A percentile compares a stretch with the other conserved stretches of the same genome.
These are phyloP conservation scores for Tauraco hartlaubi DNA, from an alignment of 2,797 vertebrate species.

Conservation along the genomic window DNA sequence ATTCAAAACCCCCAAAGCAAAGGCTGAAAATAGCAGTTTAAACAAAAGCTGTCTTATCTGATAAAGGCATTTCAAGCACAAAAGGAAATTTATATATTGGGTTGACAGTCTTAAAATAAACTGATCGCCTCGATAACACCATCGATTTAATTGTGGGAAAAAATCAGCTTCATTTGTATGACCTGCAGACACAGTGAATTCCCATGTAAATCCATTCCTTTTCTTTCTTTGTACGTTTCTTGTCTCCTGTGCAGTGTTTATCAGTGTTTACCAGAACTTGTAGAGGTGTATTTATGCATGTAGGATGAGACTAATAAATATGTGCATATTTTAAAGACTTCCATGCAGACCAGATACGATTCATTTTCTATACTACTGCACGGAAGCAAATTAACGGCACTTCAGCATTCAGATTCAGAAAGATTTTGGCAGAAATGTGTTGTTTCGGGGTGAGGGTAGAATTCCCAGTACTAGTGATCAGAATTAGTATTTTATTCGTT, in stretches of 20 bases:
- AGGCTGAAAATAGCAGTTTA: constrained; percentile 83
- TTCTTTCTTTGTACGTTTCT: constrained; percentile 65
- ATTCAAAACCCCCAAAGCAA: constrained; percentile 79
- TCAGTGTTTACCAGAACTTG: constrained; percentile 52
- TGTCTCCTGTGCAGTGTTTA: constrained; percentile 48
- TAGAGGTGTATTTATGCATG: constrained; percentile 51
- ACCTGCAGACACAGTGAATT: constrained; percentile 74
- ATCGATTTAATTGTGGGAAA: constrained; percentile 82
- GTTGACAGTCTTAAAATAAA: constrained; percentile 81
- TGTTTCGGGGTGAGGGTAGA: background rate
- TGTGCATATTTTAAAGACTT: constrained; percentile 57
- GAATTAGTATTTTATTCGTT: background rate
- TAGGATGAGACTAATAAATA: constrained; percentile 56
- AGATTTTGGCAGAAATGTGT: background rate
- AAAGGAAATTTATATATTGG: constrained; percentile 81
- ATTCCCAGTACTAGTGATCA: background rate
- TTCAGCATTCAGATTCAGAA: background rate
- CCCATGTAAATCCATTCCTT: constrained; percentile 67
- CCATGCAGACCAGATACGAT: background rate
- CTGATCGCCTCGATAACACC: constrained; percentile 77
- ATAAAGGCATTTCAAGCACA: constrained; percentile 79
- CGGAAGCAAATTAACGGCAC: background rate
- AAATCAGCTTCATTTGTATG: constrained; percentile 74
- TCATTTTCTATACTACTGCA: constrained; percentile 35
- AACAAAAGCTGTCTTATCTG: constrained; percentile 85